Conservation (phyloP, 2,888 invertebrate species). For the Formica aserva region DNA sequence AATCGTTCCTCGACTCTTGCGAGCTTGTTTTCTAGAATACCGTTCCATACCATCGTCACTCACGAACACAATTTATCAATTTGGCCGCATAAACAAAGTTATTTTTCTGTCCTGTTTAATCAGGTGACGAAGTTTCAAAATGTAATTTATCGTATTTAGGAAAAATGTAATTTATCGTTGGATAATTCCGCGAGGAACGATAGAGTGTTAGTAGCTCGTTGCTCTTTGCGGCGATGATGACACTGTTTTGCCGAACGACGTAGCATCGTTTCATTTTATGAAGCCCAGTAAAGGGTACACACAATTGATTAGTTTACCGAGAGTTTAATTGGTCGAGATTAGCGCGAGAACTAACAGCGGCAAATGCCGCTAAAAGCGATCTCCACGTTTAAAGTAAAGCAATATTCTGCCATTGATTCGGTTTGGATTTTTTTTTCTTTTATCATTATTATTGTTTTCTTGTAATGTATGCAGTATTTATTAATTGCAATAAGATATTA, state of each 20-base stretch:
- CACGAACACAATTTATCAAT: neutral
- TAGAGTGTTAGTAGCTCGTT: conserved; percentile 6
- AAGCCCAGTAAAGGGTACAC: conserved; percentile 58
- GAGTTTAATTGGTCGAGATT: conserved; percentile 76
- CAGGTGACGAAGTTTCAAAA: neutral
- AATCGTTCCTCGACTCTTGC: neutral
- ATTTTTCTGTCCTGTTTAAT: neutral
- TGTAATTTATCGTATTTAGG: conserved; percentile 1
- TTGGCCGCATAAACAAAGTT: neutral
- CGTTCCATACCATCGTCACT: neutral
- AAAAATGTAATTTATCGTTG: conserved; percentile 6
- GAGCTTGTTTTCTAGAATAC: neutral
- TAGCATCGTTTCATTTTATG: conserved; percentile 58
- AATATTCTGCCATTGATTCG: neutral
- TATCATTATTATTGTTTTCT: neutral
- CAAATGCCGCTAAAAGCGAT: neutral
- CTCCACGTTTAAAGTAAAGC: neutral
- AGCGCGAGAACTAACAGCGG: conserved; percentile 56
- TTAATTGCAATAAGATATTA: conserved; percentile 5
- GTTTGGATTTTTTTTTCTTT: neutral
- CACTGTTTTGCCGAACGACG: conserved; percentile 51
- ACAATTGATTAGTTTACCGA: conserved; percentile 76
- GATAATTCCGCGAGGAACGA: neutral
- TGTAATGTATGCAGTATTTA: neutral
- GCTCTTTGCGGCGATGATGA: conserved; percentile 20